Evolutionary conservation across 2,888 invertebrate species (phyloP).

Genomic region (Polydesmus complanatus): DNA sequence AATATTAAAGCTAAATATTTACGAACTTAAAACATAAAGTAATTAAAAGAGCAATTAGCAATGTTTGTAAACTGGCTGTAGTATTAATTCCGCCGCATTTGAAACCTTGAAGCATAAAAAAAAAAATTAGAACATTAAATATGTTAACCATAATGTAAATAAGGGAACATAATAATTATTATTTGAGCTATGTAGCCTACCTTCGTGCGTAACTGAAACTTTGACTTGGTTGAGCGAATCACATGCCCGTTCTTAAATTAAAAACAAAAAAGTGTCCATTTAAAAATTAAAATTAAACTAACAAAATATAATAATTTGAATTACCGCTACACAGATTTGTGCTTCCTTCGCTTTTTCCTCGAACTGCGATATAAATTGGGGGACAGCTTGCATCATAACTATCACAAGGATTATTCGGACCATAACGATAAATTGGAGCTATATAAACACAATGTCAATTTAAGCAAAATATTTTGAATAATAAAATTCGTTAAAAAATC

Average conservation of each 20-base stretch:
- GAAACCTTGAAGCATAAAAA: neutral
- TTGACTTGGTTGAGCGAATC: constrained; percentile 6
- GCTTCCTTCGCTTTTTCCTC: neutral
- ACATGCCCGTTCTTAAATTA: constrained; percentile 6
- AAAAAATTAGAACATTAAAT: neutral
- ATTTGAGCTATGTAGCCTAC: too few species aligned
- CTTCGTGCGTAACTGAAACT: constrained; percentile 1
- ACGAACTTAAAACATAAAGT: too few species aligned
- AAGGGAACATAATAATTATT: neutral
- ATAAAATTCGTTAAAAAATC: too few species aligned
- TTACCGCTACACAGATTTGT: neutral
- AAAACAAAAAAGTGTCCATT: neutral
- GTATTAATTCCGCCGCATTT: neutral
- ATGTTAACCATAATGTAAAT: neutral
- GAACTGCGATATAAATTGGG: neutral
- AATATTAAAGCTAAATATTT: too few species aligned
- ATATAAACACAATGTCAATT: too few species aligned
- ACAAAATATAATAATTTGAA: neutral
- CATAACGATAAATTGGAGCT: neutral
- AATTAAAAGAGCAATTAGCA: neutral
- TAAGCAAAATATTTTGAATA: too few species aligned
- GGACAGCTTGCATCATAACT: neutral
- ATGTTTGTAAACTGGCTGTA: neutral
- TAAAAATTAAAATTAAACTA: neutral
- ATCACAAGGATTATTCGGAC: neutral